These are phyloP conservation scores for Epirrhoe tristata DNA, from an alignment of 2,888 invertebrate genomes.

Conservation along the genomic window DNA sequence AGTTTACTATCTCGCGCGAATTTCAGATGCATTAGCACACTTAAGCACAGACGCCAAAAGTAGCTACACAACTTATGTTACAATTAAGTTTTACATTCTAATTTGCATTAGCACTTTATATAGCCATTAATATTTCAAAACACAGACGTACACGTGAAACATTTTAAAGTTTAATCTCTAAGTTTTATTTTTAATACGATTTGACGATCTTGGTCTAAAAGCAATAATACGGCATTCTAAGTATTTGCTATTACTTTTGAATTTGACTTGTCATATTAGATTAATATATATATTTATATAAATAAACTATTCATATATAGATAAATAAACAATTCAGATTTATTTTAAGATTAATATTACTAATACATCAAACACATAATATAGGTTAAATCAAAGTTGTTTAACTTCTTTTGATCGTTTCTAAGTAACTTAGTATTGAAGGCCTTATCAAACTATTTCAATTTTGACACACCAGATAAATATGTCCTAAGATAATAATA, in stretches of 20 bases:
- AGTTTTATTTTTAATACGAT: not conserved
- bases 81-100: not conserved
- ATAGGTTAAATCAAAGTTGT: not conserved
- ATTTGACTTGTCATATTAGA: no score
- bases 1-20: no score
- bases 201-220: not conserved
- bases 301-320: no score
- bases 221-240: not conserved
- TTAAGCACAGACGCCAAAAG: slow-evolving; percentile 16
- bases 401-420: slow-evolving; percentile 1
- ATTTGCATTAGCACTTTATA: not conserved
- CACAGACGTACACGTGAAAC: not conserved
- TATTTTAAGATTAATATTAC: no score
- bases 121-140: not conserved
- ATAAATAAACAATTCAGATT: no score
- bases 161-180: not conserved
- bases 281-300: no score
- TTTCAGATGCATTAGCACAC: no score
- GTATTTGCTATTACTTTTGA: not conserved
- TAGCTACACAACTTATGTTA: slow-evolving; percentile 13
- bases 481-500: slow-evolving; percentile 44
- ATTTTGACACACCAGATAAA: slow-evolving; percentile 73
- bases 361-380: not conserved
- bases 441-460: slow-evolving; percentile 67
- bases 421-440: slow-evolving; percentile 18